A percentile compares a stretch with the other conserved stretches of the same genome.
Evolutionary conservation across 30 jellyfish, hydroid and myxozoan species (phyloP).

Genomic region (Hydractinia symbiolongicarpus): DNA sequence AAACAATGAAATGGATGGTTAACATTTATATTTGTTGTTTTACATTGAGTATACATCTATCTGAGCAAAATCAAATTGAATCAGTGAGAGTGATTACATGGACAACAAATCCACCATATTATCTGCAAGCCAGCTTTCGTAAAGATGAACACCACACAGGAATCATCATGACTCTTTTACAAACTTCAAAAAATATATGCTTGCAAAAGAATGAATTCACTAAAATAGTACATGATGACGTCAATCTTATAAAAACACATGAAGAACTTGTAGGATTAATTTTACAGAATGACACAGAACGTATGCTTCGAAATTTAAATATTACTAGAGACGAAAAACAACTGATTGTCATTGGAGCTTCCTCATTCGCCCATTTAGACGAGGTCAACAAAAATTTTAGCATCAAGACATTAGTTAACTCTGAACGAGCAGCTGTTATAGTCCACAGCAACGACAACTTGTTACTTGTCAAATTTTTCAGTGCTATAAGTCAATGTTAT

Average conservation of each 20-base stretch:
- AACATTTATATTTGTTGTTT: too few species aligned
- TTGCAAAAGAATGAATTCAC: neutral
- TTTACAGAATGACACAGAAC: neutral
- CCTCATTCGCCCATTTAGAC: neutral
- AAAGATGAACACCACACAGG: neutral
- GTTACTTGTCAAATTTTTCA: slow-evolving; percentile 3
- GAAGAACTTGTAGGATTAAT: neutral
- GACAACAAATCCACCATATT: slow-evolving; percentile 4
- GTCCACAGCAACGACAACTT: slow-evolving; percentile 2
- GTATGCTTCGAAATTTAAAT: neutral
- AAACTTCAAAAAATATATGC: neutral
- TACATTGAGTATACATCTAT: too few species aligned
- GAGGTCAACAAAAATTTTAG: neutral
- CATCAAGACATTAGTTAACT: neutral
- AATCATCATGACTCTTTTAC: neutral
- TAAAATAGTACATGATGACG: neutral
- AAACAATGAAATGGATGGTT: too few species aligned
- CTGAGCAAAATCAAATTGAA: too few species aligned
- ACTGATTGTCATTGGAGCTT: neutral
- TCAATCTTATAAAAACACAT: neutral
- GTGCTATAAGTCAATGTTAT: neutral
- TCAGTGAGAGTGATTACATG: neutral
- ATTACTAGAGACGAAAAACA: neutral
- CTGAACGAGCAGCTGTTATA: neutral
- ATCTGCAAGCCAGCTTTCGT: neutral